phyloP scores from a whole-genome alignment of 2,797 vertebrate genomes.

The Clarias pachynema region DNA sequence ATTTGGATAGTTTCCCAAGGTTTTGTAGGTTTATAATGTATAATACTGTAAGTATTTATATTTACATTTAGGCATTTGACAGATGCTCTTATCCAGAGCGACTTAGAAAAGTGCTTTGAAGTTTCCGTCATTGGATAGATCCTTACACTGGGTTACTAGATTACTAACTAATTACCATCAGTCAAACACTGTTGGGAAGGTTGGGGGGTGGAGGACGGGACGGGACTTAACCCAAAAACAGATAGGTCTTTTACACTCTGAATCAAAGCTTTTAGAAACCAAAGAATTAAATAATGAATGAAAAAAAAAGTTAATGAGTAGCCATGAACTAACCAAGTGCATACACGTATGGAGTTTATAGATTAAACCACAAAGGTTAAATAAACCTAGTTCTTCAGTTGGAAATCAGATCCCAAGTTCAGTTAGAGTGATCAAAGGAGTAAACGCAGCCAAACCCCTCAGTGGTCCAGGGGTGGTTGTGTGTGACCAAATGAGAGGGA shows the following conservation, averaged over 20 bases:
- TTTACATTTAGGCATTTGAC: too few species aligned
- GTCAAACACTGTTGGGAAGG: too few species aligned
- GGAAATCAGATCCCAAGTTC: slow-evolving; percentile 37
- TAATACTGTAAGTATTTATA: neutral
- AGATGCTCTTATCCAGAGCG: too few species aligned
- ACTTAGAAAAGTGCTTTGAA: too few species aligned
- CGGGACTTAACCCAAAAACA: too few species aligned
- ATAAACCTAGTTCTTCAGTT: neutral
- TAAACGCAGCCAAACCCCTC: slow-evolving; percentile 29
- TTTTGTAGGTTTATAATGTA: neutral
- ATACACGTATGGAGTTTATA: neutral
- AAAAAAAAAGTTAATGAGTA: neutral
- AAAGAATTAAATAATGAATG: neutral
- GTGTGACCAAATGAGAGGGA: slow-evolving; percentile 52
- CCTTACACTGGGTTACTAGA: too few species aligned
- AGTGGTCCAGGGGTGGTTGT: slow-evolving; percentile 28
- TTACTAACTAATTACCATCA: too few species aligned
- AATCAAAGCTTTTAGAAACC: neutral
- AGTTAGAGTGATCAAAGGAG: slow-evolving; percentile 35
- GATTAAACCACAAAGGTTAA: neutral
- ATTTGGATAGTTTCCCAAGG: neutral
- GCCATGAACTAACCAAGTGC: neutral
- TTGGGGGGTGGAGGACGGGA: too few species aligned
- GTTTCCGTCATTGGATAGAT: too few species aligned
- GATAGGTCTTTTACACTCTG: neutral